Evolutionary conservation across 2,797 vertebrate genomes (phyloP).

Genomic region (Labeo calbasu): DNA sequence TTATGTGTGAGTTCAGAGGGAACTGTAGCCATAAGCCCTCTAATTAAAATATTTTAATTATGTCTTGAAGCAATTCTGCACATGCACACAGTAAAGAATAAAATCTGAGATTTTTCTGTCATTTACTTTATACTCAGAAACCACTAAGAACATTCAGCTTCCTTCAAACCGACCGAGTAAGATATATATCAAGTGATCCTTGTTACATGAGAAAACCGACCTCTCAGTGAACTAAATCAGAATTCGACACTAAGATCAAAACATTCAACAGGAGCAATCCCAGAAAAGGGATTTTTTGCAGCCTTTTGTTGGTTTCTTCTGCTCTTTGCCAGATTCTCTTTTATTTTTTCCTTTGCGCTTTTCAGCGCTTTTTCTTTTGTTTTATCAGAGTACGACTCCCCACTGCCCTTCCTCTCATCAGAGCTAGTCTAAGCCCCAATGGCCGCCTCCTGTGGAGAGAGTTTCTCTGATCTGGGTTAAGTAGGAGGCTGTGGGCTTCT

Average conservation of each 20-base stretch:
- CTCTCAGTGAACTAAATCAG: constrained; percentile 20
- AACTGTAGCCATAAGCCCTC: constrained; percentile 54
- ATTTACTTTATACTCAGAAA: constrained; percentile 12
- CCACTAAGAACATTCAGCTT: constrained; percentile 8
- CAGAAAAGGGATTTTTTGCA: neutral
- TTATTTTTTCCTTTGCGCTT: constrained; percentile 27
- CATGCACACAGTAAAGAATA: constrained; percentile 60
- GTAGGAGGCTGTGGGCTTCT: constrained; percentile 35
- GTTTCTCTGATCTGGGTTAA: constrained; percentile 46
- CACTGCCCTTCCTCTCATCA: constrained; percentile 44
- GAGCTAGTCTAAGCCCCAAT: constrained; percentile 14
- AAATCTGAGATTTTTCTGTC: constrained; percentile 15
- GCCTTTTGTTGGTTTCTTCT: constrained; percentile 14
- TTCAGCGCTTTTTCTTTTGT: constrained; percentile 37
- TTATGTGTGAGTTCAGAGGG: constrained; percentile 48
- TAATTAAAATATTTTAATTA: constrained; percentile 70
- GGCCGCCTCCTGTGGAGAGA: constrained; percentile 34
- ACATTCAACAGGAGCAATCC: constrained; percentile 19
- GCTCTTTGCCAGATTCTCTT: constrained; percentile 9
- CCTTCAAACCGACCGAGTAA: neutral
- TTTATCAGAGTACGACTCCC: constrained; percentile 39
- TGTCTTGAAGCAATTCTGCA: constrained; percentile 65
- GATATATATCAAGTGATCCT: constrained; percentile 19
- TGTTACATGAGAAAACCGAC: constrained; percentile 5
- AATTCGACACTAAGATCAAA: constrained; percentile 19